Percentiles rank a stretch among this genome's conserved stretches.
phyloP scores from a whole-genome alignment of 1,140 invertebrate species.

The Drosophila nigrodunni region DNA sequence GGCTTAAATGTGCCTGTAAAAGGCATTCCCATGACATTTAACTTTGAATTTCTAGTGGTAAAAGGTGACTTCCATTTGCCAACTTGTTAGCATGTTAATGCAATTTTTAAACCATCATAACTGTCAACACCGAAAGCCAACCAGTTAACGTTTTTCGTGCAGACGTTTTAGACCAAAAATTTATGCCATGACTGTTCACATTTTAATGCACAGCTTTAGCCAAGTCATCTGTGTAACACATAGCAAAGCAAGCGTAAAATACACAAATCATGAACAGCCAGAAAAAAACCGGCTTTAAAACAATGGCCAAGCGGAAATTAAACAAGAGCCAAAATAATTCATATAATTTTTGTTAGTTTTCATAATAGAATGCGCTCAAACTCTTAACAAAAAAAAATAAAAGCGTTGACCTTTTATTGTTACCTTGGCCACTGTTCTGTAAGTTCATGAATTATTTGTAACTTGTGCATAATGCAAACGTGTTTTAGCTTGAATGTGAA shows the following conservation, averaged over 20 bases:
- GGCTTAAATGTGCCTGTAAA: constrained; percentile 3
- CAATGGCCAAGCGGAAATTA: constrained; percentile 54
- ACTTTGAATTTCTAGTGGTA: neutral
- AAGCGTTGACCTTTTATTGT: constrained; percentile 60
- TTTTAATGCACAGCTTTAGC: constrained; percentile 9
- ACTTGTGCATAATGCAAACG: constrained; percentile 72
- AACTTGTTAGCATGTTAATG: constrained; percentile 1
- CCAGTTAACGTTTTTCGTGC: constrained; percentile 1
- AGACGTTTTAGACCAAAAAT: neutral
- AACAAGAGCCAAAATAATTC: constrained; percentile 12
- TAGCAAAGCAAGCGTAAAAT: constrained; percentile 33
- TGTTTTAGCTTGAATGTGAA: constrained; percentile 49
- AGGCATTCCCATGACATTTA: neutral
- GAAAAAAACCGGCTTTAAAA: constrained; percentile 50
- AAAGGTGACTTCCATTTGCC: neutral
- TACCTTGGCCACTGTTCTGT: constrained; percentile 60
- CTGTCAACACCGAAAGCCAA: constrained; percentile 13
- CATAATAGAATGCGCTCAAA: neutral
- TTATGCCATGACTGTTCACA: constrained; percentile 2
- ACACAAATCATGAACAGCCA: constrained; percentile 36
- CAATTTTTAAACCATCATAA: constrained; percentile 1
- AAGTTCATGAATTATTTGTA: constrained; percentile 20
- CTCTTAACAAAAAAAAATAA: constrained; percentile 8
- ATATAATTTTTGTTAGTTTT: neutral
- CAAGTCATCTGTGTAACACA: constrained; percentile 13